These are phyloP conservation scores for Eupithecia dodoneata DNA, from an alignment of 2,888 invertebrate species.

Conservation along the genomic window DNA sequence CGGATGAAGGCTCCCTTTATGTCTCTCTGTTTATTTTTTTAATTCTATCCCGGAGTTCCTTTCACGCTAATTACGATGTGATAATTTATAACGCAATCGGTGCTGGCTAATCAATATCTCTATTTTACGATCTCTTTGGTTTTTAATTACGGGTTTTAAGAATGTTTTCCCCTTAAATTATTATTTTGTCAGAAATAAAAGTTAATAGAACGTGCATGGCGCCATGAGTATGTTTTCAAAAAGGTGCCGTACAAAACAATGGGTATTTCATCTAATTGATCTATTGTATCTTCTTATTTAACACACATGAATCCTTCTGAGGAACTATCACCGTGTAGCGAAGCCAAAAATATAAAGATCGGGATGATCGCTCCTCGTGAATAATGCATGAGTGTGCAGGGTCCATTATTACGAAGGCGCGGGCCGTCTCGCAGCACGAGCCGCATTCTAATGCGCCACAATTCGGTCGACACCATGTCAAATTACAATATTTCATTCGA, in stretches of 20 bases:
- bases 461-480: slow-evolving; percentile 64
- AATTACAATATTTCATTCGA: slow-evolving; percentile 67
- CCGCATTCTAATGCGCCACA: slow-evolving; percentile 76
- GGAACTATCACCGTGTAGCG: slow-evolving; percentile 44
- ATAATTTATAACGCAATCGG: slow-evolving; percentile 63
- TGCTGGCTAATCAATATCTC: slow-evolving; percentile 53
- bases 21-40: slow-evolving; percentile 72
- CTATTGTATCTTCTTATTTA: slow-evolving; percentile 14
- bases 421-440: slow-evolving; percentile 68
- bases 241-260: background rate
- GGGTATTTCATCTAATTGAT: background rate
- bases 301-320: slow-evolving; percentile 33
- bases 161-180: background rate
- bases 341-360: slow-evolving; percentile 64
- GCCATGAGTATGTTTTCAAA: background rate
- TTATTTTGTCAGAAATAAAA: background rate
- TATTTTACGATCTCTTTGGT: slow-evolving; percentile 49
- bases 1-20: slow-evolving; percentile 77
- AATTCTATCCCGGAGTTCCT: slow-evolving; percentile 63
- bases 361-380: slow-evolving; percentile 65
- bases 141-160: slow-evolving; percentile 32
- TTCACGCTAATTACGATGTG: slow-evolving; percentile 66
- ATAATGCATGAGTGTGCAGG: slow-evolving; percentile 74
- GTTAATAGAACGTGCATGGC: background rate
- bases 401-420: slow-evolving; percentile 74